Conservation (phyloP, 1,140 invertebrate genomes). For the Drosophila ananassae region DNA sequence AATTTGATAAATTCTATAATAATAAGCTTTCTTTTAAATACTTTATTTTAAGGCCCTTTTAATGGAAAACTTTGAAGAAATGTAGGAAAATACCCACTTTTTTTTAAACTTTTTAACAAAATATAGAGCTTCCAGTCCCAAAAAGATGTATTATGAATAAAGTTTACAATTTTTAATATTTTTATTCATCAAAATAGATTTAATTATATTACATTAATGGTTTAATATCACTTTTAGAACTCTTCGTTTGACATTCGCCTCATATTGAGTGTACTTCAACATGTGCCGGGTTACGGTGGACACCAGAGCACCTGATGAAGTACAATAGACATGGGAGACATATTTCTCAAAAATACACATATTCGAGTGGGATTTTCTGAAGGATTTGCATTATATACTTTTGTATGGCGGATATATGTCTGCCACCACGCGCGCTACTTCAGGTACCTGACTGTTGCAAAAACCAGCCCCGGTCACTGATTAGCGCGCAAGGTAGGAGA, state of each 20-base stretch:
- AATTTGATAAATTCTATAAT: background rate
- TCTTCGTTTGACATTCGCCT: slow-evolving; percentile 52
- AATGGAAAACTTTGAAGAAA: too few species aligned
- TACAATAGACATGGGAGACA: slow-evolving; percentile 96
- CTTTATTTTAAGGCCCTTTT: too few species aligned
- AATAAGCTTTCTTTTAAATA: too few species aligned
- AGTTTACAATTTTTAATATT: too few species aligned
- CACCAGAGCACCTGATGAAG: slow-evolving; percentile 99
- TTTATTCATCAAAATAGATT: too few species aligned
- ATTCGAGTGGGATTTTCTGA: slow-evolving; percentile 14
- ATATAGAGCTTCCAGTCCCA: too few species aligned
- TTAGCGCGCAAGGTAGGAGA: slow-evolving; percentile 87
- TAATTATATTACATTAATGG: background rate
- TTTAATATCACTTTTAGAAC: background rate
- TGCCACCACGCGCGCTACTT: slow-evolving; percentile 96
- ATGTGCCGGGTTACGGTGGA: slow-evolving; percentile 93
- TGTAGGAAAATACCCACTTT: too few species aligned
- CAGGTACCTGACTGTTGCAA: slow-evolving; percentile 95
- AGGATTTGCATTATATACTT: slow-evolving; percentile 12
- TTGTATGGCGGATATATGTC: slow-evolving; percentile 45
- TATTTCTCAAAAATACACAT: background rate
- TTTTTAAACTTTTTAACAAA: too few species aligned
- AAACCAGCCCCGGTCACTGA: slow-evolving; percentile 89
- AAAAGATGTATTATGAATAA: too few species aligned
- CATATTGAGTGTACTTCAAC: slow-evolving; percentile 96